Evolutionary conservation across 2,113 vertebrate genomes (phyloP), one percentile per base, ranked within the genome.

Genomic region (Gobius niger): DNA sequence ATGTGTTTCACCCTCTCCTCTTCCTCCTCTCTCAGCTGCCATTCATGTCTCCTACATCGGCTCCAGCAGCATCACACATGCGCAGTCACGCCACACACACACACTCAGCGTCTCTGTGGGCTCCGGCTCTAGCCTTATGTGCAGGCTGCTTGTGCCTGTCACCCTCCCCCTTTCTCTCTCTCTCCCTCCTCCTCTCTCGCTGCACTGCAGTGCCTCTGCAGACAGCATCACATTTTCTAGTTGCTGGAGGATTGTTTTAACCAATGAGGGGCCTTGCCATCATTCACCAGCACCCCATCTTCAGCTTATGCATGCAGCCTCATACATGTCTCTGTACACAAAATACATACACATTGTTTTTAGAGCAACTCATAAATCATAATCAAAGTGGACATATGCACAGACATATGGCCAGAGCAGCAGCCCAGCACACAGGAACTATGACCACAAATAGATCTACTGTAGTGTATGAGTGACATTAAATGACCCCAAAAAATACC

Each of bases 181-280:
- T 47, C 46, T 51, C 64, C 44, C 75, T 42, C 72, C 67, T 71
- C 75, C 73, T 78, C 64, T 77, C 80, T 44, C 91, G 91, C 91
- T 91, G 88, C 84, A 90, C 91, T 92, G 91, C 91, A 93, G 91
- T 93, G 86, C 89, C 90, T 91, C 89, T 92, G 91, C 91, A 93
- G 89, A 84, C 90, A 83, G 85, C 71, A 89, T 91, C 88, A 89
- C 78, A 80, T 88, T 87, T 86, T 86, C 74, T 85, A 81, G 73
- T 83, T 75, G 77, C 87, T 84, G 85, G 88, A 84, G 89, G 88
- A 87, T 84, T 69, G 80, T 82, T 80, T 75, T 75, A 90, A 69
- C 92, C 92, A 91, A 90, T 91, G 85, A 83, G 82, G 50, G 76
- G 62, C 67, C 54, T 51, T 70, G 66, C 62, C 49, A 69, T 18